A percentile compares a stretch with the other conserved stretches of the same genome.
Conservation (phyloP, 2,113 vertebrate species). For the Pelodiscus sinensis region DNA sequence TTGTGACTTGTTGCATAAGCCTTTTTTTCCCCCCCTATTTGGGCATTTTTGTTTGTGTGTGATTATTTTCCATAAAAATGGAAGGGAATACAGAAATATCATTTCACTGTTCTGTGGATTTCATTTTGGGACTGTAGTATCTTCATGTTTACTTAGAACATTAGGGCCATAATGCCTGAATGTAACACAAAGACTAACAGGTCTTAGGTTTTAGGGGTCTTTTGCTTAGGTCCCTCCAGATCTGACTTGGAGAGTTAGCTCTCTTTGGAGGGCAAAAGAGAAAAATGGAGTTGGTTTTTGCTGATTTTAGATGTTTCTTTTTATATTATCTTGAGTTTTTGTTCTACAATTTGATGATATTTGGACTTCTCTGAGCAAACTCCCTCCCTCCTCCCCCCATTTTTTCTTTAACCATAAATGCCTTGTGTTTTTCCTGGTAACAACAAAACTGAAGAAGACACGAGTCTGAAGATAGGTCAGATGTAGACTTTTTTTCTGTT, state of each 20-base stretch:
- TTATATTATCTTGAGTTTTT: not conserved
- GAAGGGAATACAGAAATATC: slow-evolving; percentile 43
- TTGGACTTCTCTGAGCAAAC: not conserved
- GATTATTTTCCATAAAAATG: slow-evolving; percentile 31
- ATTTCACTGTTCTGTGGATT: slow-evolving; percentile 27
- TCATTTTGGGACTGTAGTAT: slow-evolving; percentile 49
- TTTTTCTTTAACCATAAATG: not conserved
- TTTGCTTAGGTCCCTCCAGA: not conserved
- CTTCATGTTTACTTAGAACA: slow-evolving; percentile 22
- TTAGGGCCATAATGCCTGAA: not conserved
- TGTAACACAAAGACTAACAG: not conserved
- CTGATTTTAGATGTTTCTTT: not conserved
- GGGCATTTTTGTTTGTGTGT: slow-evolving; percentile 33
- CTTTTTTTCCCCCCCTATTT: too few species aligned
- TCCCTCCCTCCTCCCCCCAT: too few species aligned
- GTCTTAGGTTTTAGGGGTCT: not conserved
- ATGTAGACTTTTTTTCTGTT: not conserved
- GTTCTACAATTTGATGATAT: not conserved
- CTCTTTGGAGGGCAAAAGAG: not conserved
- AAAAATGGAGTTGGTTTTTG: not conserved
- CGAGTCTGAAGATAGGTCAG: not conserved
- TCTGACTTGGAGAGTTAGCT: not conserved
- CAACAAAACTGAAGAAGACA: not conserved
- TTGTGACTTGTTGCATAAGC: slow-evolving; percentile 47
- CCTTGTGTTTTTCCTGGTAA: not conserved